Evolutionary conservation across 2,797 vertebrate species (phyloP).

Genomic region (Mallotus villosus): DNA sequence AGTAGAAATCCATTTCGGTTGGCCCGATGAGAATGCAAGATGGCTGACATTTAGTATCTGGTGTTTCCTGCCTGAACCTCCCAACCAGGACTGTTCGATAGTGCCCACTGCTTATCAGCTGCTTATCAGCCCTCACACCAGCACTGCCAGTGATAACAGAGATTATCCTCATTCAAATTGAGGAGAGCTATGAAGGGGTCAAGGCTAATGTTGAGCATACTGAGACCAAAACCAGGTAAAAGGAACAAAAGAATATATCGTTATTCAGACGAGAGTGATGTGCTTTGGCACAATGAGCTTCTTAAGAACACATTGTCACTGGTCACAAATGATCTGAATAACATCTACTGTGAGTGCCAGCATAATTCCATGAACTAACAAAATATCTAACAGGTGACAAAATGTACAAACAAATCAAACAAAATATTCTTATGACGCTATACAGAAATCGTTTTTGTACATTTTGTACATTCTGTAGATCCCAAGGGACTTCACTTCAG

Average conservation of each 20-base stretch:
- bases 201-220: constrained; percentile 12
- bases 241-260: not conserved
- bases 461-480: constrained; percentile 15
- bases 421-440: too few relatives aligned
- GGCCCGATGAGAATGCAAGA: constrained; percentile 62
- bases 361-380: too few relatives aligned
- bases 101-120: constrained; percentile 31
- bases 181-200: constrained; percentile 17
- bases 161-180: constrained; percentile 35
- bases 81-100: constrained; percentile 32
- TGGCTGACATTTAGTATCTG: constrained; percentile 69
- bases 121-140: too few relatives aligned
- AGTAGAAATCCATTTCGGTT: constrained; percentile 68
- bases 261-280: too few relatives aligned
- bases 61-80: constrained; percentile 58
- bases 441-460: too few relatives aligned
- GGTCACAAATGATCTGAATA: too few relatives aligned
- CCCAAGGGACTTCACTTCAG: constrained; percentile 32
- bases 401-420: too few relatives aligned
- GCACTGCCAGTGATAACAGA: constrained; percentile 49
- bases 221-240: not conserved
- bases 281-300: too few relatives aligned
- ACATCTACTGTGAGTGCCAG: too few relatives aligned
- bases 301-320: too few relatives aligned
- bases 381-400: too few relatives aligned